These are phyloP conservation scores for Antigone vipio DNA, from an alignment of 2,113 vertebrate species.

Conservation along the genomic window DNA sequence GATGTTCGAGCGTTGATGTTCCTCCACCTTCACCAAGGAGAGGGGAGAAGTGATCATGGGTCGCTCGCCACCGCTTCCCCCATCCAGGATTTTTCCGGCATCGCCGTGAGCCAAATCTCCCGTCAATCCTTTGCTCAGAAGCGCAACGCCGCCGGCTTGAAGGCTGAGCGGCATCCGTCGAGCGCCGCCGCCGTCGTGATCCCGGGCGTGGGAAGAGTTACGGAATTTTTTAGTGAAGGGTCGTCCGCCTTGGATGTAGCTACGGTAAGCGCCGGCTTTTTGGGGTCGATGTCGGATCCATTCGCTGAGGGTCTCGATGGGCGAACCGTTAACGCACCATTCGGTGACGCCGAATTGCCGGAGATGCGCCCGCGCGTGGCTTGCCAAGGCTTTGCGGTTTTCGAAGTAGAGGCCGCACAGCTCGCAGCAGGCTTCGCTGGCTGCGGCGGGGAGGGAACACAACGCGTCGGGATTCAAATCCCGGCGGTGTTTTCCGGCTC, in stretches of 20 bases:
- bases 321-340: slow-evolving; percentile 96
- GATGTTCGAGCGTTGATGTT: slow-evolving; percentile 74
- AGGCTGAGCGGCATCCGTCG: slow-evolving; percentile 52
- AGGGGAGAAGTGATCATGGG: slow-evolving; percentile 59
- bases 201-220: slow-evolving; percentile 50
- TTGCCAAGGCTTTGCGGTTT: slow-evolving; percentile 93
- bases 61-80: not conserved
- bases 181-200: not conserved
- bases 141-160: slow-evolving; percentile 11
- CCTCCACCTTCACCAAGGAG: slow-evolving; percentile 69
- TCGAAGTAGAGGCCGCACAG: slow-evolving; percentile 95
- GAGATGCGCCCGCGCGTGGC: slow-evolving; percentile 92
- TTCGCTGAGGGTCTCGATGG: slow-evolving; percentile 96
- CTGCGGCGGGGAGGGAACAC: not conserved
- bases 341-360: slow-evolving; percentile 96
- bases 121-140: slow-evolving; percentile 46
- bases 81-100: slow-evolving; percentile 39
- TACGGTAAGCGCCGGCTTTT: slow-evolving; percentile 90
- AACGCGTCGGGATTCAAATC: not conserved
- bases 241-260: slow-evolving; percentile 88
- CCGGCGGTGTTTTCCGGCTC: not conserved
- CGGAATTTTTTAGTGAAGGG: slow-evolving; percentile 89
- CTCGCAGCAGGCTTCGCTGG: slow-evolving; percentile 90
- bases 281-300: slow-evolving; percentile 95
- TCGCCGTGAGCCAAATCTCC: slow-evolving; percentile 44